Evolutionary conservation across 2,113 vertebrate genomes (phyloP), one percentile per base, ranked within the genome.

Genomic region (Tenebrosternarchus preto): DNA sequence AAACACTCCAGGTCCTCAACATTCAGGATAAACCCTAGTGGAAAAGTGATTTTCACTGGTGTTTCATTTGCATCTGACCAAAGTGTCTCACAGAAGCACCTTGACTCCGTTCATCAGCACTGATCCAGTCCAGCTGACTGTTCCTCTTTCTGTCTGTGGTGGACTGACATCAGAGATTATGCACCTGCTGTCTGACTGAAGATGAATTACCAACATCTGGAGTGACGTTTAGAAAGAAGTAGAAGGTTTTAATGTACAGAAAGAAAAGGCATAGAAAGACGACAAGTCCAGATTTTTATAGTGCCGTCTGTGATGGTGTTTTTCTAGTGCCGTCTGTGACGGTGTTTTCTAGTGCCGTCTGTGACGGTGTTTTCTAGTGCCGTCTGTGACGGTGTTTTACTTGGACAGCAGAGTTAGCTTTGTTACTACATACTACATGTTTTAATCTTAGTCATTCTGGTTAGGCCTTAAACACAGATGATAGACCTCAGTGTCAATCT

Each of bases 141-240:
- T 50, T 36, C 25, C 53, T 24, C 57, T 66, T 31, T 29, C 71
- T 75, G 43, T 59, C 33, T 67, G 61, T 68, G 43, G 46, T 46
- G 31, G 31, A 43, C 55, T 68, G 71, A 75, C 75, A 59, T 68
- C 53, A 80, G 79, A n/a, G 17, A 68, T 80, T 68, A 46, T 46
- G 24, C 67, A 75, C 39, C 31, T 31, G 59, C 66, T 57, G 46
- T 55, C 29, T 53, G 73, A 68, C 57, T 57, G 79, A 64, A 33
- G 31, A 57, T 74, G 71, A 46, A 68, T 68, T 20, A 50, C 9
- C 55, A 66, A 80, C 9, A 67, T 46, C 16, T 73, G 71, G 36
- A 50, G 53, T 29, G 63, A 80, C 74, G 50, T 67, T 75, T 80
- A 67, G 25, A 57, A 80, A 75, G 61, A 17, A 19, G 50, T 2